Evolutionary conservation across 2,113 vertebrate genomes (phyloP), one percentile per base, ranked within the genome.

Genomic region (Zapus hudsonius): DNA sequence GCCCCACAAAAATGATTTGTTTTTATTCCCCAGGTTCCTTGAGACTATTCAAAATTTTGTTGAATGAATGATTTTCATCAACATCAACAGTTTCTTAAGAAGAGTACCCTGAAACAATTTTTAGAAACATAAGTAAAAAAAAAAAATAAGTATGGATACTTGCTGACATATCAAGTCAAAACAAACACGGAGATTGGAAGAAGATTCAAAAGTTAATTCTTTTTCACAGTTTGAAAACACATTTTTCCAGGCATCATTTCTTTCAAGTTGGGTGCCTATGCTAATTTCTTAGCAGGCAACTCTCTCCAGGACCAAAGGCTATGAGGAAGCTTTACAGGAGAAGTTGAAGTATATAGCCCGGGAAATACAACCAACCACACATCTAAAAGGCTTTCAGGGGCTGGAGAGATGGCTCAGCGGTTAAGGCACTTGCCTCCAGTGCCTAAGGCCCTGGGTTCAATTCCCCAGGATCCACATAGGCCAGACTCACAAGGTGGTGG

Each of bases 1-100:
- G 10, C 8, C 89, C 16, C 16, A 75, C 15, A 66, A 90, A 7
- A 94, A 84, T n/a, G 19, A 4, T 81, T 76, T 66, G 29, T 61
- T 91, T 94, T 87, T 27, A 11, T 29, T 91, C 52, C 36, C 25
- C 17, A 33, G 15, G 3, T 69, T 7, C 23, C 72, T 91, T 61
- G 19, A 83, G 22, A 42, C 19, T 61, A 76, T 29, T 84, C 57
- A 61, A 88, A 89, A 44, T 89, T 72, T 80, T 92, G 31, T 70
- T 57, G 38, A 92, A 78, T 81, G 38, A 36, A 44, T 80, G 47
- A 95, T 83, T 94, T 93, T 87, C 57, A 85, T 76, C 85, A 94
- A 57, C n/a, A 83, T 52, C 84, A 87, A 73, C 78, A 38, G 67
- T 94, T 57, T 64, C 52, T 52, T 52, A 52, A 52, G 69, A 72